Conservation (phyloP, 2,113 vertebrate genomes). For the Oenanthe oenanthe region DNA sequence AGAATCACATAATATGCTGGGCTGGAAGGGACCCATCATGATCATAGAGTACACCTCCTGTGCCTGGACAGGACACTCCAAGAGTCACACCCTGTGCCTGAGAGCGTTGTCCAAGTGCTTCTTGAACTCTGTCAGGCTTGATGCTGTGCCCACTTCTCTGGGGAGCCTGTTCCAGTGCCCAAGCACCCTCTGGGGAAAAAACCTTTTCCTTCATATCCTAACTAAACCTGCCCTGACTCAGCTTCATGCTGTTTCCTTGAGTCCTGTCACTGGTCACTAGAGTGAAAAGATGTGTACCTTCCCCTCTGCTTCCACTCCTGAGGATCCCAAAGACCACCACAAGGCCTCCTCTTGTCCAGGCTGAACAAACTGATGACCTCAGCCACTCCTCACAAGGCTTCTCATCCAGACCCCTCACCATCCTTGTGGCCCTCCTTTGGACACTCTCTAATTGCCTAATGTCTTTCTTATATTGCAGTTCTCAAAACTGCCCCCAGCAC, state of each 20-base stretch:
- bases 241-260: background rate
- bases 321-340: background rate
- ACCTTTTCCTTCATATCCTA: background rate
- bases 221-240: background rate
- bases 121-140: background rate
- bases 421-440: background rate
- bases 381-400: background rate
- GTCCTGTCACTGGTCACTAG: too few species aligned
- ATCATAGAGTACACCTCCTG: background rate
- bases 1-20: background rate
- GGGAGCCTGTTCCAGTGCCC: background rate
- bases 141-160: background rate
- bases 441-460: background rate
- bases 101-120: background rate
- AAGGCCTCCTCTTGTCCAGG: background rate
- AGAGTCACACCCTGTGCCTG: background rate
- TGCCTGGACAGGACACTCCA: background rate
- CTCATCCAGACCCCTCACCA: background rate
- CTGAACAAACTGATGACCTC: background rate
- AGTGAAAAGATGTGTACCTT: background rate
- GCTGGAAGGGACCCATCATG: rapidly evolving
- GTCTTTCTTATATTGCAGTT: background rate
- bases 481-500: background rate
- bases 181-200: background rate
- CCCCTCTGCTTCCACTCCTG: background rate